Evolutionary conservation across 2,797 vertebrate species (phyloP), one percentile per base, ranked within the genome.

Genomic region (Sebastolobus alascanus): DNA sequence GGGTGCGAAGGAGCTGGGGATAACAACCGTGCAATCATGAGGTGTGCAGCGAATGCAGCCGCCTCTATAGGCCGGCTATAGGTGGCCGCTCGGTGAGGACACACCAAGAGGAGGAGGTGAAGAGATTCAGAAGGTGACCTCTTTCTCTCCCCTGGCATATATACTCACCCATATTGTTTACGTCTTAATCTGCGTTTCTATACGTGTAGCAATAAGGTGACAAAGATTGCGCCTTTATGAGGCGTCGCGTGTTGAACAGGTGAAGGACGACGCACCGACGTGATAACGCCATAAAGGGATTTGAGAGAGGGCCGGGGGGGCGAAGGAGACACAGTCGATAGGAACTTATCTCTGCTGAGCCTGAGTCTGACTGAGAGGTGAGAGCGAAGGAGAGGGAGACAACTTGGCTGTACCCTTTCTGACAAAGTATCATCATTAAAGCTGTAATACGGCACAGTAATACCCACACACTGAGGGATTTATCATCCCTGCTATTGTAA

Each of bases 221-320:
- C 70, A 56, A 35, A 77, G 80, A 87, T 61, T 79, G 74, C 50
- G 80, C 87, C 83, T 89, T 87, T 85, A 87, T 82, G 82, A 87
- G 86, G 18, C 69, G 33, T 10, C 20, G 56, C 77, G 84, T 90
- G 90, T 88, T 86, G 85, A 89, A 90, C 90, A 91, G 94, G 92
- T 94, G 93, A 96, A 94, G 94, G 93, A 94, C 93, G 90, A 91
- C 82, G 73, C 69, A 72, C 89, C 89, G 92, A 94, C 90, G 90
- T 87, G 92, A 95, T 93, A 94, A 94, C 58, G 46, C 89, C 84
- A 91, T 91, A 91, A 94, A 93, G 85, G 91, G 93, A 93, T 95
- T 94, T 94, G 77, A 92, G 88, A 92, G 85, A 82, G 80, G 71
- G 89, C 91, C 89, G 89, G 83, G 67, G 91, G 92, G n/a, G n/a